phyloP scores from a whole-genome alignment of 2,888 invertebrate genomes.

The Hedya salicella region DNA sequence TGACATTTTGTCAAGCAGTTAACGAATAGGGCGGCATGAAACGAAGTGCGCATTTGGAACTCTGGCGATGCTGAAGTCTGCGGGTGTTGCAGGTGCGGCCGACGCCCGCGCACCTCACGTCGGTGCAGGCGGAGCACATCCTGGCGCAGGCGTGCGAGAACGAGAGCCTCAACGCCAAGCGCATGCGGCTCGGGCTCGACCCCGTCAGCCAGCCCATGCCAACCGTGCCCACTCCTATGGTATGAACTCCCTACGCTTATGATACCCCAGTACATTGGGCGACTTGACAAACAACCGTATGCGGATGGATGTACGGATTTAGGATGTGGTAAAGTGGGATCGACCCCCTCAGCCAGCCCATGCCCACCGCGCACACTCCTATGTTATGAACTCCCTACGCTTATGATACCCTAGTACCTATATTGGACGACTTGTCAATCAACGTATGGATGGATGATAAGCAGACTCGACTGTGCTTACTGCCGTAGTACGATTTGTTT shows the following conservation, averaged over 20 bases:
- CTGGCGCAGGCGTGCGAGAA: conserved; percentile 98
- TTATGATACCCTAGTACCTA: not conserved
- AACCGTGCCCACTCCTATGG: conserved; percentile 87
- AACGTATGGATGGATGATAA: no score
- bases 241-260: conserved; percentile 47
- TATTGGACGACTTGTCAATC: not conserved
- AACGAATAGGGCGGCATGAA: not conserved
- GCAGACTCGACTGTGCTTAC: no score
- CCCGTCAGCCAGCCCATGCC: conserved; percentile 97
- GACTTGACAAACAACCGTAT: no score
- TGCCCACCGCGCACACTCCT: conserved; percentile 90
- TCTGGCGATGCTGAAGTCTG: conserved; percentile 18
- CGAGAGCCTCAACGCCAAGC: conserved; percentile 98
- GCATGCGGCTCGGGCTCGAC: conserved; percentile 97
- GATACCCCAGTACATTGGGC: not conserved
- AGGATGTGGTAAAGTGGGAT: no score
- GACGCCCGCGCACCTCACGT: conserved; percentile 98
- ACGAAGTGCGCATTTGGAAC: no score
- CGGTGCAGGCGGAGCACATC: conserved; percentile 98
- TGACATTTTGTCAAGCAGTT: no score
- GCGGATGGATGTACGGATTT: no score
- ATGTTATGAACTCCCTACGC: conserved; percentile 61
- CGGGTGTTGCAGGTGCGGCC: conserved; percentile 89
- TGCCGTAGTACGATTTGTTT: no score
- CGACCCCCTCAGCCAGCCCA: conserved; percentile 96